These are phyloP conservation scores for Mesodorylaimus sp. DNA, from an alignment of 2,888 invertebrate species.

Conservation along the genomic window DNA sequence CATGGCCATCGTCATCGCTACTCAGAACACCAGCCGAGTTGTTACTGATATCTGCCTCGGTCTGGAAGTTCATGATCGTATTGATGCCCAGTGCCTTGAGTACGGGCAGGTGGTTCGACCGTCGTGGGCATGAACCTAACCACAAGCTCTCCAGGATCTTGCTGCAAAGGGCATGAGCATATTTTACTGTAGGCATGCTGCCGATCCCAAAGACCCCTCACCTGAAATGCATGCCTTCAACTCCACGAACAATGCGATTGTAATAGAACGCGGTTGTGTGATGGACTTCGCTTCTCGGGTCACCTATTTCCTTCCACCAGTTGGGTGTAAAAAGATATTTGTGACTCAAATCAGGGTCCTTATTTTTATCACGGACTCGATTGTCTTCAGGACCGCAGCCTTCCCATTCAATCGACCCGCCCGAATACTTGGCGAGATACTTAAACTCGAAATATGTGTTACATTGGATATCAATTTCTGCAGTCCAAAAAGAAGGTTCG, in stretches of 20 bases:
- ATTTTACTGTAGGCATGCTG: too few relatives aligned
- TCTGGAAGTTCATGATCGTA: slow-evolving; percentile 2
- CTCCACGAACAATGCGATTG: background rate
- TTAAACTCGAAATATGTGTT: background rate
- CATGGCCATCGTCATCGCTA: background rate
- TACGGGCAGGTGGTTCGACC: slow-evolving; percentile 2
- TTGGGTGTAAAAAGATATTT: background rate
- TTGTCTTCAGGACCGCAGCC: slow-evolving; percentile 5
- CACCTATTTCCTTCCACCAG: slow-evolving; percentile 2
- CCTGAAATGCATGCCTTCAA: slow-evolving; percentile 4
- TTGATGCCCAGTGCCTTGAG: slow-evolving; percentile 1
- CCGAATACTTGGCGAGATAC: background rate
- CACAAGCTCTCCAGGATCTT: background rate
- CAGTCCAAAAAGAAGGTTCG: slow-evolving; percentile 7
- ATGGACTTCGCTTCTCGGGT: slow-evolving; percentile 3
- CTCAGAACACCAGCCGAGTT: slow-evolving; percentile 1
- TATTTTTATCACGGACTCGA: background rate
- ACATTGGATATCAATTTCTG: background rate
- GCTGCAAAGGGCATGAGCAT: too few relatives aligned
- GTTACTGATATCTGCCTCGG: background rate
- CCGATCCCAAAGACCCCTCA: too few relatives aligned
- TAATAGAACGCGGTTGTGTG: slow-evolving; percentile 8
- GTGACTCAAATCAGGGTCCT: background rate
- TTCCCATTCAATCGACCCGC: slow-evolving; percentile 6
- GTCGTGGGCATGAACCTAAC: slow-evolving; percentile 8